A percentile compares a stretch with the other conserved stretches of the same genome.
Conservation (phyloP, 2,888 invertebrate genomes). For the Blera fallax region DNA sequence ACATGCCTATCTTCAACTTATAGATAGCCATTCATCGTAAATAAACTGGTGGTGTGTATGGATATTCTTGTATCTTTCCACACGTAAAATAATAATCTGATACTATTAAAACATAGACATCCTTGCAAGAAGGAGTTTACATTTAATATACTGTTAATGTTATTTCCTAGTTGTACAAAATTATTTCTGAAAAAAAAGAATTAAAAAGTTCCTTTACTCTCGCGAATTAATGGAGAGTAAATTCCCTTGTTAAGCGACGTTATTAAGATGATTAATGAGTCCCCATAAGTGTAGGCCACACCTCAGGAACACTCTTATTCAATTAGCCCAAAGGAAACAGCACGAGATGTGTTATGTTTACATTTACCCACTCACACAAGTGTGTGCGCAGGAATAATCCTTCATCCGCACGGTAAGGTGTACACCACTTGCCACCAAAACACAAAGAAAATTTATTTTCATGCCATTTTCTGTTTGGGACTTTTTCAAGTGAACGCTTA, state of each 20-base stretch:
- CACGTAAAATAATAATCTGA: too few species aligned
- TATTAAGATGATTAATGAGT: slow-evolving; percentile 68
- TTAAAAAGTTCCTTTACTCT: background rate
- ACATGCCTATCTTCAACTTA: too few species aligned
- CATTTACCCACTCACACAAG: slow-evolving; percentile 36
- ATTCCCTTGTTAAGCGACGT: slow-evolving; percentile 61
- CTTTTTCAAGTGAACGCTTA: slow-evolving; percentile 66
- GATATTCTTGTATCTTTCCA: too few species aligned
- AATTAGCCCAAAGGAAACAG: slow-evolving; percentile 66
- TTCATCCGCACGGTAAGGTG: slow-evolving; percentile 47
- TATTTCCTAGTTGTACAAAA: background rate
- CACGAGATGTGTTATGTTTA: slow-evolving; percentile 56
- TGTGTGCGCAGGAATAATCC: slow-evolving; percentile 45
- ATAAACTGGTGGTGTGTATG: too few species aligned
- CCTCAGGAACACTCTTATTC: slow-evolving; percentile 68
- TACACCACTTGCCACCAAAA: slow-evolving; percentile 53
- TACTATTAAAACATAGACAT: too few species aligned
- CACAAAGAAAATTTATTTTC: slow-evolving; percentile 62
- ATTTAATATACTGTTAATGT: background rate
- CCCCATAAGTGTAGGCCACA: slow-evolving; percentile 66
- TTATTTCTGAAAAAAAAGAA: background rate
- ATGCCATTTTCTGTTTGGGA: slow-evolving; percentile 67
- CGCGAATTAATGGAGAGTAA: slow-evolving; percentile 49
- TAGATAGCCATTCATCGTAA: too few species aligned
- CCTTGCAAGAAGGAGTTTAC: background rate